phyloP scores from a whole-genome alignment of 2,113 vertebrate species.

The Sigmodon hispidus region DNA sequence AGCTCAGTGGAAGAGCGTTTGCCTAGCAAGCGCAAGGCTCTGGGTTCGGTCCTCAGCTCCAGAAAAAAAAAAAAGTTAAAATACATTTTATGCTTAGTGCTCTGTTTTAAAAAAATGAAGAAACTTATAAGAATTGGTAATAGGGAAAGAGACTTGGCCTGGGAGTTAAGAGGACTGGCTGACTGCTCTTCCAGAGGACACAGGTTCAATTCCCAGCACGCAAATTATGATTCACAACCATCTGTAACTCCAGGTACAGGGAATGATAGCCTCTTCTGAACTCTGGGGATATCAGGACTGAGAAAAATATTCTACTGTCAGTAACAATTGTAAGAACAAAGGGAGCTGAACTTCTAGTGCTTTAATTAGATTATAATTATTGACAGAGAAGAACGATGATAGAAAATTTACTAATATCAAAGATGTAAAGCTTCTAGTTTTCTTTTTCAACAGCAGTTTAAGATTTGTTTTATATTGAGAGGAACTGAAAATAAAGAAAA shows the following conservation, averaged over 20 bases:
- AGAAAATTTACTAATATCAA: not conserved
- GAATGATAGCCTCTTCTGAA: not conserved
- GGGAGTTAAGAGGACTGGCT: not conserved
- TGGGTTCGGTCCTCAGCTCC: too few relatives aligned
- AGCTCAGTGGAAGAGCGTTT: too few relatives aligned
- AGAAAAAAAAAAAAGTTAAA: too few relatives aligned
- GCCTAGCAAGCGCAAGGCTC: too few relatives aligned
- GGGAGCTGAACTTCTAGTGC: not conserved
- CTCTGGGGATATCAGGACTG: not conserved
- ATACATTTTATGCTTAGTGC: not conserved
- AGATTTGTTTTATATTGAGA: not conserved
- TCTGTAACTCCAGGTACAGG: not conserved
- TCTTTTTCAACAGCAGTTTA: not conserved
- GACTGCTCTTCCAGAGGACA: not conserved
- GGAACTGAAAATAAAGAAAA: not conserved
- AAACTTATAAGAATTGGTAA: not conserved
- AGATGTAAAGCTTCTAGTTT: conserved; percentile 15
- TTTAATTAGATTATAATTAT: not conserved
- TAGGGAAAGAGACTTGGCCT: not conserved
- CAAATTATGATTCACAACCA: not conserved
- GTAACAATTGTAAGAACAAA: not conserved
- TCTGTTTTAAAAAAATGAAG: not conserved
- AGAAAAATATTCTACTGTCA: not conserved
- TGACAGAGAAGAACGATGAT: not conserved
- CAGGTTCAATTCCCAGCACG: not conserved